Base-by-base conservation (phyloP, 2,888 invertebrate species). In the Agrenia bidenticulata region DNA sequence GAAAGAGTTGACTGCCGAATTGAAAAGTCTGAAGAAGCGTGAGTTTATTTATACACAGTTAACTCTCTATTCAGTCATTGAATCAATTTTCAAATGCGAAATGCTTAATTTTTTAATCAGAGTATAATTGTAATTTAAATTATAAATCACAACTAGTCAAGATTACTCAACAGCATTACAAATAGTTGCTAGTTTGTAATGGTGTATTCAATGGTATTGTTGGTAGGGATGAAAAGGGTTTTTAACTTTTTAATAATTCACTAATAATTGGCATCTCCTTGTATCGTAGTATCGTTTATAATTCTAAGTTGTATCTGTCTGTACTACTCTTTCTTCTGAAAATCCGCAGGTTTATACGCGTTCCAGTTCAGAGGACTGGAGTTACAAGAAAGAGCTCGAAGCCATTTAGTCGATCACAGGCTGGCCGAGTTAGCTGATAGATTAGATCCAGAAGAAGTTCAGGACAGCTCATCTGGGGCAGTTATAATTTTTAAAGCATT, bases 291-390 rank as follows among this genome's bases (percentile, higher is more conserved):
- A 56, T n/a, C n/a, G n/a, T n/a, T n/a, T n/a, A n/a, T n/a, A 32
- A 27, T 2, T 39, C 19, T 26, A 45, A 60, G 1, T 19, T 26
- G 32, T 19, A 45, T 2, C 17, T 5, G 24, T 45, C 5, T 58
- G 21, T 42, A 42, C 2, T 7, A 13, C 42, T 17, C 19, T 5
- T 7, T 45, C 53, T 42, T 1, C 19, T 63, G n/a, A n/a, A n/a
- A n/a, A n/a, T n/a, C n/a, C n/a, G n/a, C n/a, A n/a, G 69, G 65
- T 19, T 26, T 69, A 32, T 69, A 69, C 26, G 63, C 69, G 23
- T 66, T 63, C 27, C 62, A 63, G 11, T 66, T 63, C 37, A 69
- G 61, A 58, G 63, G 66, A 13, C 32, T 66, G 54, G 66, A 69
- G 24, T 32, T 69, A 23, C 63, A 69, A 17, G 17, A 55, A 27